Percentiles rank a stretch among this genome's conserved stretches.
These are phyloP conservation scores for Proales similis DNA, from an alignment of 1,140 invertebrate genomes.

Conservation along the genomic window DNA sequence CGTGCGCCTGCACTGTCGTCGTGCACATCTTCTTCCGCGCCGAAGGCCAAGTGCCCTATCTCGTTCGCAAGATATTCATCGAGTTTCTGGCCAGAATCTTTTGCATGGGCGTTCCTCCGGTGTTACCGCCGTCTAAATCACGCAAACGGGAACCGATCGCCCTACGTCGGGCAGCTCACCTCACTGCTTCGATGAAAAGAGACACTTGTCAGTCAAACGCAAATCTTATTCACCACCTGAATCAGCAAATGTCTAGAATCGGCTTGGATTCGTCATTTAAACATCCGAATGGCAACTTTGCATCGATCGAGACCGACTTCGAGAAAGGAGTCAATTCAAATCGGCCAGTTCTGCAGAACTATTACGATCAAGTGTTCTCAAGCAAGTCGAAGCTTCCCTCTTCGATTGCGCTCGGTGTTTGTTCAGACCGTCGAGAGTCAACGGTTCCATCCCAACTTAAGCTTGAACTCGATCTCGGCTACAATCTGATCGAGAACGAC, in stretches of 20 bases:
- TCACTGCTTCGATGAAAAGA: conserved; percentile 29
- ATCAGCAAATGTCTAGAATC: too few relatives aligned
- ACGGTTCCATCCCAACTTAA: conserved; percentile 11
- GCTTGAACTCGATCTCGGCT: conserved; percentile 11
- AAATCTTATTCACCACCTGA: conserved; percentile 22
- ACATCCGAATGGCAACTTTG: conserved; percentile 2
- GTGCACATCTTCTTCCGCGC: conserved; percentile 52
- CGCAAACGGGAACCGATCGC: neutral
- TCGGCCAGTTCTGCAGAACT: too few relatives aligned
- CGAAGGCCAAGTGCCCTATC: neutral
- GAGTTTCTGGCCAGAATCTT: conserved; percentile 32
- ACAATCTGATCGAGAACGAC: conserved; percentile 34
- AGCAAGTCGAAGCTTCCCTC: conserved; percentile 1
- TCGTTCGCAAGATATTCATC: conserved; percentile 26
- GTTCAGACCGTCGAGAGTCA: too few relatives aligned
- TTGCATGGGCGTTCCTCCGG: conserved; percentile 35
- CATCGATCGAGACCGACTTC: neutral
- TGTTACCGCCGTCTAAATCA: neutral
- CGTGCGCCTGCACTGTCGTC: conserved; percentile 50
- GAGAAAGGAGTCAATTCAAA: too few relatives aligned
- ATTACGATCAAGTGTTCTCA: too few relatives aligned
- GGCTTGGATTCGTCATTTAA: too few relatives aligned
- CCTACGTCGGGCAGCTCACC: neutral
- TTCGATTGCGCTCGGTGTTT: too few relatives aligned
- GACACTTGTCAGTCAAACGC: conserved; percentile 23